Percentiles rank a stretch among this genome's conserved stretches.
phyloP scores from a whole-genome alignment of 1,140 invertebrate genomes.

The Ridgeia piscesae region DNA sequence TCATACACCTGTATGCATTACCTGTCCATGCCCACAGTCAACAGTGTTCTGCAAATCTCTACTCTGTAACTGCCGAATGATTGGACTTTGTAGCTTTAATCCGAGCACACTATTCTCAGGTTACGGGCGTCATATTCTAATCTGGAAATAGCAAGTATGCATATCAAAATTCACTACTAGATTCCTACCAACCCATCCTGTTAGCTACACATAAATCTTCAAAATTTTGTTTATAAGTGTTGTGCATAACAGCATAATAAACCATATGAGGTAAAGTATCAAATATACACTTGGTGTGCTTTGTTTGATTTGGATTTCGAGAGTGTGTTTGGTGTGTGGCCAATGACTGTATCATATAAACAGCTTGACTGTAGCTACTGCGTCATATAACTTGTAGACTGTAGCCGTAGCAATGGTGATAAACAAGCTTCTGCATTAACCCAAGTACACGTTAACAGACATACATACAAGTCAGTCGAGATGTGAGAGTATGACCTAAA shows the following conservation, averaged over 20 bases:
- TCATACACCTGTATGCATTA: neutral
- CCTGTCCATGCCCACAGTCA: neutral
- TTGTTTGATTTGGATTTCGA: neutral
- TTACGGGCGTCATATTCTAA: neutral
- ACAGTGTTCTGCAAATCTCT: neutral
- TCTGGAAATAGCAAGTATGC: neutral
- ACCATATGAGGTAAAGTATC: neutral
- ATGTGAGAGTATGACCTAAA: neutral
- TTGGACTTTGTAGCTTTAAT: constrained; percentile 1
- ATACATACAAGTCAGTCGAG: neutral
- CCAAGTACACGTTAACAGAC: neutral
- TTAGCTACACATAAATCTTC: neutral
- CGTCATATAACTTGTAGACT: neutral
- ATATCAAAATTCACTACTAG: neutral
- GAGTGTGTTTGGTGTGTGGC: neutral
- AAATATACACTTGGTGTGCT: neutral
- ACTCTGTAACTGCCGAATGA: neutral
- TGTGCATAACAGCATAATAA: neutral
- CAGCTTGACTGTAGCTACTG: neutral
- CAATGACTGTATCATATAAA: neutral
- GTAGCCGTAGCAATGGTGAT: neutral
- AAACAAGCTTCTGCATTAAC: neutral
- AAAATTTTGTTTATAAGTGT: neutral
- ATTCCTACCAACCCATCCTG: neutral
- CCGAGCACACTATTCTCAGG: neutral